A percentile compares a stretch with the other conserved stretches of the same genome.
phyloP scores from a whole-genome alignment of 2,797 vertebrate species.

The Loriculus beryllinus region DNA sequence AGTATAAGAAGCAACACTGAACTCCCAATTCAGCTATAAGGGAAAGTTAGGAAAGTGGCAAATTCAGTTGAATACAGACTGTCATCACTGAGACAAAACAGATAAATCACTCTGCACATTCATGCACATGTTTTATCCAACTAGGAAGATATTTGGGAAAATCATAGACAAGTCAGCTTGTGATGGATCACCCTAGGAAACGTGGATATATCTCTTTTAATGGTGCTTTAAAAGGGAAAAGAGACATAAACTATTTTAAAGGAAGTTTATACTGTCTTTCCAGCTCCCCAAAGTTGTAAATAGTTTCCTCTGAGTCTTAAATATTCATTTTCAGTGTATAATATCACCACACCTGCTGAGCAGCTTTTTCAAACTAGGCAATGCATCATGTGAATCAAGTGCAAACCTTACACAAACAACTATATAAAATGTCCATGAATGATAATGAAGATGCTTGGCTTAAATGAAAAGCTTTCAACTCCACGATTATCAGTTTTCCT shows the following conservation, averaged over 20 bases:
- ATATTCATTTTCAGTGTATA: neutral
- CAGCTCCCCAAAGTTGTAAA: neutral
- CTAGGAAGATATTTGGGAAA: conserved; percentile 3
- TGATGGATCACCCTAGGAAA: neutral
- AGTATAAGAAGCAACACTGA: neutral
- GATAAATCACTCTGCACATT: neutral
- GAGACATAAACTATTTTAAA: neutral
- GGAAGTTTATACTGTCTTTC: neutral
- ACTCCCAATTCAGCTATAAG: neutral
- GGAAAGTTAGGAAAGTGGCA: neutral
- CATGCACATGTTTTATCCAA: neutral
- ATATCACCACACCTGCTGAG: neutral
- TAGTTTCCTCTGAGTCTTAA: neutral
- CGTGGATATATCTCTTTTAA: neutral
- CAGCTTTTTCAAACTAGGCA: neutral
- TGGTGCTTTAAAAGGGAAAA: neutral
- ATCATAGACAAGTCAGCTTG: neutral
- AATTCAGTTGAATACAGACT: neutral
- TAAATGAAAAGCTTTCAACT: neutral
- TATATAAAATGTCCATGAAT: neutral
- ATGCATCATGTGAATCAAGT: neutral
- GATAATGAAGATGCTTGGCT: neutral
- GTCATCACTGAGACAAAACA: neutral
- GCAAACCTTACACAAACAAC: neutral
- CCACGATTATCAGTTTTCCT: neutral